These are phyloP conservation scores for Geococcyx californianus DNA, from an alignment of 2,113 vertebrate genomes.

Conservation along the genomic window DNA sequence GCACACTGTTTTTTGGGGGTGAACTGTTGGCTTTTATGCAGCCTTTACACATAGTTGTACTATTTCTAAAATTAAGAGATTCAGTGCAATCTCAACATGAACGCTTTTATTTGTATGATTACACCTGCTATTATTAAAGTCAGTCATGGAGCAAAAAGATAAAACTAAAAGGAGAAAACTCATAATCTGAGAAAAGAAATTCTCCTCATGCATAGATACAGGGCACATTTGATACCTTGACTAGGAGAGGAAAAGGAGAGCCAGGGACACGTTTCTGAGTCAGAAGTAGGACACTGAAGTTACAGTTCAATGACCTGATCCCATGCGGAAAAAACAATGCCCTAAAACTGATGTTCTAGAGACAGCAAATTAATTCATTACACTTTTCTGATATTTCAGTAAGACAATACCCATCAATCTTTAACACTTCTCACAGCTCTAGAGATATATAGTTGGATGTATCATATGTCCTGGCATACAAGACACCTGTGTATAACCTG, in stretches of 20 bases:
- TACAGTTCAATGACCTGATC: neutral
- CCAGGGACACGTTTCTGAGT: neutral
- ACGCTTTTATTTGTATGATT: conserved; percentile 11
- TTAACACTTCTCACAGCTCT: neutral
- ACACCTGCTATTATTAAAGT: conserved; percentile 7
- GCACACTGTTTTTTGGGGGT: neutral
- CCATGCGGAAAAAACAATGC: neutral
- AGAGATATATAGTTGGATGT: neutral
- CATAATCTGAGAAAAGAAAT: neutral
- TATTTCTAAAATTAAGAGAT: neutral
- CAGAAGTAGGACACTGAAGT: neutral
- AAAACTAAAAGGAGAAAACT: neutral
- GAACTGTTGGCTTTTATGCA: neutral
- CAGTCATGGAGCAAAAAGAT: neutral
- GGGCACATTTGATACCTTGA: neutral
- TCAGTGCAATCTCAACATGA: neutral
- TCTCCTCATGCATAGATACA: neutral
- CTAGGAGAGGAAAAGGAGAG: neutral
- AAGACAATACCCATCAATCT: neutral
- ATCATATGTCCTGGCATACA: neutral
- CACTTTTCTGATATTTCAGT: neutral
- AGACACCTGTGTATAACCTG: neutral
- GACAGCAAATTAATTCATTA: neutral
- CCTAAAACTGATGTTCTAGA: neutral
- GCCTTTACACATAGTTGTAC: neutral